Conservation (phyloP, 2,797 vertebrate species). For the Myoxocephalus aenaeus region DNA sequence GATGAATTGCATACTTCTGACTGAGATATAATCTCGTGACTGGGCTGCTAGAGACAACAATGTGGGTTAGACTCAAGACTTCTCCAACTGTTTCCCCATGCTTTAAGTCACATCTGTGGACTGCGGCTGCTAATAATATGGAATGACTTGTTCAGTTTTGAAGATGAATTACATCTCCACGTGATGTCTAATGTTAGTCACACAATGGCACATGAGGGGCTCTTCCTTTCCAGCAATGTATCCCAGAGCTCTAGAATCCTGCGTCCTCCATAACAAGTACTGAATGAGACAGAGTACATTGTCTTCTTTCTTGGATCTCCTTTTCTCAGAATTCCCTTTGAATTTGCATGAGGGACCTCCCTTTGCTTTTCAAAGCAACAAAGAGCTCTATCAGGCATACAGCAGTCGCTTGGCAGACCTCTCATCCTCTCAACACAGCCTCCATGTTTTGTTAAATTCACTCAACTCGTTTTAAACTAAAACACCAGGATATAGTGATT, state of each 20-base stretch:
- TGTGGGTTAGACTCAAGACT: conserved; percentile 35
- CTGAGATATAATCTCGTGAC: conserved; percentile 59
- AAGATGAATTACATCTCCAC: conserved; percentile 46
- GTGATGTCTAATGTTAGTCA: conserved; percentile 44
- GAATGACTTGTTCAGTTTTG: conserved; percentile 38
- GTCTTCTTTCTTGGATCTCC: conserved; percentile 58
- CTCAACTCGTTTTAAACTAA: conserved; percentile 61
- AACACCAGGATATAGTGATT: conserved; percentile 50
- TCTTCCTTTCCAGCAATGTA: conserved; percentile 31
- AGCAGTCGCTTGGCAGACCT: conserved; percentile 60
- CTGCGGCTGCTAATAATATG: conserved; percentile 29
- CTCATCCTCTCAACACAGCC: conserved; percentile 44
- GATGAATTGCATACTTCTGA: conserved; percentile 55
- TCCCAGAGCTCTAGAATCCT: conserved; percentile 33
- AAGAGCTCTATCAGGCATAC: conserved; percentile 62
- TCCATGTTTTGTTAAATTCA: conserved; percentile 64
- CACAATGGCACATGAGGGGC: conserved; percentile 41
- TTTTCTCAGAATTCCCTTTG: conserved; percentile 64
- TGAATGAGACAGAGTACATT: conserved; percentile 58
- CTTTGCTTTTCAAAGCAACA: conserved; percentile 67
- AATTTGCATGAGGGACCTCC: conserved; percentile 66
- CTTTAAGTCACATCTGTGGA: conserved; percentile 27
- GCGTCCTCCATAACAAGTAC: conserved; percentile 29
- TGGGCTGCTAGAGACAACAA: conserved; percentile 19
- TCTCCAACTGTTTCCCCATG: conserved; percentile 16